phyloP scores from a whole-genome alignment of 2,797 vertebrate genomes.

The Sebastes kiyomatsui region DNA sequence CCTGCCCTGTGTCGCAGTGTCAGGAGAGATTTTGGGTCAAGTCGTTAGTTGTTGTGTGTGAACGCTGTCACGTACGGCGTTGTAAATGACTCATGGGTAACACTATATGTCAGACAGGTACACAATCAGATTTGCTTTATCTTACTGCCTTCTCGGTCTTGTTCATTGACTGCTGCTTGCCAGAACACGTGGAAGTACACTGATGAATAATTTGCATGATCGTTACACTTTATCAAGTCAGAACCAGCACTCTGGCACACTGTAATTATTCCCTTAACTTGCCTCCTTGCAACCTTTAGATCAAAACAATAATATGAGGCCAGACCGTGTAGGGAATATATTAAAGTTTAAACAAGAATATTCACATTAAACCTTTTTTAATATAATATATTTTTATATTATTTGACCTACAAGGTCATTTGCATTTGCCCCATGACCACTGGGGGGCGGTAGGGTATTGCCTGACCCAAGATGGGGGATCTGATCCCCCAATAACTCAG shows the following conservation, averaged over 20 bases:
- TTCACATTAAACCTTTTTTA: neutral
- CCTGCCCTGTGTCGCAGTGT: constrained; percentile 46
- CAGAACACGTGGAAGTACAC: constrained; percentile 9
- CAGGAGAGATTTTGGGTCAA: constrained; percentile 56
- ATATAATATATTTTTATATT: neutral
- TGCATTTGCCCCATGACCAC: constrained; percentile 61
- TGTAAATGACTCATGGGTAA: constrained; percentile 42
- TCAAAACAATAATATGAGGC: neutral
- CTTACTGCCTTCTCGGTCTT: neutral
- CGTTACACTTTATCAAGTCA: constrained; percentile 24
- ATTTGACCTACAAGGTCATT: constrained; percentile 45
- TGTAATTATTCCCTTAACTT: constrained; percentile 5
- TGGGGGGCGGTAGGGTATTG: constrained; percentile 68
- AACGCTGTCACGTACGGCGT: constrained; percentile 61
- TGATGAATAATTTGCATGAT: constrained; percentile 40
- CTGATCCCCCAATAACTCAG: constrained; percentile 44
- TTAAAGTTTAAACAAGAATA: neutral
- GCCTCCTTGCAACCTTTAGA: neutral
- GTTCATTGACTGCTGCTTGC: neutral
- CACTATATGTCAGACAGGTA: constrained; percentile 14
- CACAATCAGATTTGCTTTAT: constrained; percentile 45
- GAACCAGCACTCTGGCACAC: constrained; percentile 12
- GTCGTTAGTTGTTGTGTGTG: constrained; percentile 55
- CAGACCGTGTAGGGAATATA: neutral
- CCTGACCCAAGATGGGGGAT: constrained; percentile 21